These are phyloP conservation scores for Polypedilum vanderplanki DNA, from an alignment of 1,140 invertebrate genomes.

Conservation along the genomic window DNA sequence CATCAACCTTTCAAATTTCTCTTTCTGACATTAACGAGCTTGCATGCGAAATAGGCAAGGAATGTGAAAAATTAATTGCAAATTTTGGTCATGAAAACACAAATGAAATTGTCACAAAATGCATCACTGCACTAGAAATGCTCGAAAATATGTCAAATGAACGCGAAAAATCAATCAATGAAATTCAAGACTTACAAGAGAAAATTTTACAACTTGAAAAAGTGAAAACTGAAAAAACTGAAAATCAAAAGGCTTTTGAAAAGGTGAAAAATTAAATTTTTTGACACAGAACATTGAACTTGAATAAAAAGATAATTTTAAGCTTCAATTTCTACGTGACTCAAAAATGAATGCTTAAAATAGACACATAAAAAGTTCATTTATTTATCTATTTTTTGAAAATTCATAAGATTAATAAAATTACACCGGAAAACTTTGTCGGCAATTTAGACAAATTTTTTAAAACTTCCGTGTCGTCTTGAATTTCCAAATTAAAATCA, in stretches of 20 bases:
- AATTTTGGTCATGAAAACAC: constrained; percentile 44
- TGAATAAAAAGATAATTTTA: background rate
- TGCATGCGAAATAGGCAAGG: constrained; percentile 94
- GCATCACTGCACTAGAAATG: too few relatives aligned
- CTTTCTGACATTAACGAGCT: constrained; percentile 84
- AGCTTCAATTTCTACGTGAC: background rate
- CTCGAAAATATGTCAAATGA: too few relatives aligned
- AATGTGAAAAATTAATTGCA: constrained; percentile 91
- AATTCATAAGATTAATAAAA: background rate
- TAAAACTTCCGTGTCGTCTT: too few relatives aligned
- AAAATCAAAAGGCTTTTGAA: too few relatives aligned
- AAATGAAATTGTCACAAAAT: constrained; percentile 71
- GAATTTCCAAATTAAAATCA: too few relatives aligned
- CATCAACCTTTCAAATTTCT: too few relatives aligned
- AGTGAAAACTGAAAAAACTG: too few relatives aligned
- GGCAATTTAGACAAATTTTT: too few relatives aligned
- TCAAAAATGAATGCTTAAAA: background rate
- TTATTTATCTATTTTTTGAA: background rate
- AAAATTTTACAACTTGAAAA: too few relatives aligned
- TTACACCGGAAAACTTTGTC: background rate
- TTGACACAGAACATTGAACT: background rate
- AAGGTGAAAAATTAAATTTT: too few relatives aligned
- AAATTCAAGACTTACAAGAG: too few relatives aligned
- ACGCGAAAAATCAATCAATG: too few relatives aligned
- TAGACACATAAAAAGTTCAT: background rate